These are phyloP conservation scores for Pyrochroa serraticornis DNA, from an alignment of 2,888 invertebrate species.

Conservation along the genomic window DNA sequence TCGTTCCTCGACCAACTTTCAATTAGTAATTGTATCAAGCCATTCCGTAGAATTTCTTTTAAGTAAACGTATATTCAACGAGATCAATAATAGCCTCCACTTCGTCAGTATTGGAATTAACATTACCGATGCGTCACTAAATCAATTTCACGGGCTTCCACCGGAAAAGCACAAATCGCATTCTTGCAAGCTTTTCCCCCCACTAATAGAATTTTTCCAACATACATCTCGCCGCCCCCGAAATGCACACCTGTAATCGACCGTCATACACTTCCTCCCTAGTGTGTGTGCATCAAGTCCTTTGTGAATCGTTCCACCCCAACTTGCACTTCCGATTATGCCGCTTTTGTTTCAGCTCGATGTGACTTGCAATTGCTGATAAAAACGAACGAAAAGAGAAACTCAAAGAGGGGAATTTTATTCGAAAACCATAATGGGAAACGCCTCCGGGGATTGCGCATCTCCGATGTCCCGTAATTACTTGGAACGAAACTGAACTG, in stretches of 20 bases:
- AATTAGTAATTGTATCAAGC: no score
- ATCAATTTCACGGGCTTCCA: conserved; percentile 6
- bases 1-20: no score
- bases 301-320: conserved; percentile 2
- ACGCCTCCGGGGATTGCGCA: neutral
- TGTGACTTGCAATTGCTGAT: neutral
- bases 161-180: neutral
- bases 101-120: neutral
- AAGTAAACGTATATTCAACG: no score
- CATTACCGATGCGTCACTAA: conserved; percentile 1
- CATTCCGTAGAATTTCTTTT: no score
- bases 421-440: neutral
- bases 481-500: neutral
- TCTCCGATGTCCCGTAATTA: neutral
- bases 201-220: conserved; percentile 4
- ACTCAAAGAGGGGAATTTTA: neutral
- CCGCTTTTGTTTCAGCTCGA: neutral
- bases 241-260: neutral
- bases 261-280: neutral
- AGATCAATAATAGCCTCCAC: no score
- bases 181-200: neutral
- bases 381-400: neutral
- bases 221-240: neutral
- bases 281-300: neutral
- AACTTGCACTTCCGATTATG: conserved; percentile 2